Base-by-base conservation (phyloP, 2,113 vertebrate species). In the Archilochus colubris region DNA sequence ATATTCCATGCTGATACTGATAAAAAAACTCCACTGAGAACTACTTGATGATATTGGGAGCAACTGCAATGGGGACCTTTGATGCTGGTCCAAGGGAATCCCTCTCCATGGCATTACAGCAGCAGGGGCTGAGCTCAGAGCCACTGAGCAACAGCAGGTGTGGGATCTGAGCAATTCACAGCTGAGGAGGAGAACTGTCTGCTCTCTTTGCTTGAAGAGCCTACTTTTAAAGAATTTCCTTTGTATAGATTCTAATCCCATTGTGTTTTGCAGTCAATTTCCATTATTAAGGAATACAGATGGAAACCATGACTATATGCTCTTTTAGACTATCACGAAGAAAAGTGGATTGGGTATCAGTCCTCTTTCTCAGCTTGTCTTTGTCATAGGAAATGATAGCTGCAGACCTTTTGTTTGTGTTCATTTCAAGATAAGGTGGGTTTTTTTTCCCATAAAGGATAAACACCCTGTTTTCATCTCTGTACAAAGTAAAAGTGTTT, bases 11-110 rank as follows among this genome's bases (percentile, higher is more conserved):
- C 10, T 74, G 68, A 70, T 48, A 44, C 28, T 66, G 72, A 48
- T 21, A 33, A 67, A 73, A 44, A 70, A 82, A 4, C 44, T 88
- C 16, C 16, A 19, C 0, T 30, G 73, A 70, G 46, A 58, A 11
- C 18, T 54, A 11, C 30, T 59, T 62, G 59, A 19, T 61, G 46
- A 73, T 28, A 24, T 15, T n/a, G 15, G 31, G 58, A 89, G 38
- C 31, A 59, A 17, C 8, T 22, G 40, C 64, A 7, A 53, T 4
- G 6, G 54, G 15, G 9, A 62, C 2, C 33, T 78, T 38, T 53
- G 66, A 33, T 55, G 33, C 14, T 43, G 0, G 0, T 38, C 6
- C 23, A 33, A 27, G 43, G 40, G 10, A 64, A 50, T 81, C 10
- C 38, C 23, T 66, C 8, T 58, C 44, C 54, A 46, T 61, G 40